Conservation (phyloP, 2,888 invertebrate species). For the Kryphioiulus occultus region DNA sequence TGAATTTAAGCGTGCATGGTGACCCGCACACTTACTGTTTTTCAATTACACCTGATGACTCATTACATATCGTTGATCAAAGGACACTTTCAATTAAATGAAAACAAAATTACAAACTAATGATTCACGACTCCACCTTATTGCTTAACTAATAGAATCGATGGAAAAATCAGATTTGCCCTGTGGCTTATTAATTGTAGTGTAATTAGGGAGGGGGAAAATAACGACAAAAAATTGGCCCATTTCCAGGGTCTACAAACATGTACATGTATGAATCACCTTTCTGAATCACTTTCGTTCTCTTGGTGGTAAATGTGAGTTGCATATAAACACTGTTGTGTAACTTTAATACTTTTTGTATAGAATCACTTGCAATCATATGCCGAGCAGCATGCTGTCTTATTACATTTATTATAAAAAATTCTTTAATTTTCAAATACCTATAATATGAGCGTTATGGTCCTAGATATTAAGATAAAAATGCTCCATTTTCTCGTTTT, state of each 20-base stretch:
- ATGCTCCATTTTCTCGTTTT: neutral
- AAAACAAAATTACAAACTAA: neutral
- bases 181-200: neutral
- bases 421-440: no score
- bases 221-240: neutral
- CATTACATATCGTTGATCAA: neutral
- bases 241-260: neutral
- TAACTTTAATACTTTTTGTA: neutral
- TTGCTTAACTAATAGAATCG: neutral
- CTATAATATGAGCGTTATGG: no score
- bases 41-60: neutral
- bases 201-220: neutral
- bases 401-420: no score
- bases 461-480: neutral
- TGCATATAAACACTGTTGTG: neutral
- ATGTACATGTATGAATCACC: neutral
- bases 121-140: conserved; percentile 15
- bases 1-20: no score
- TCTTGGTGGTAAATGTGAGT: neutral
- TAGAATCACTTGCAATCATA: neutral
- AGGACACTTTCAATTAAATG: neutral
- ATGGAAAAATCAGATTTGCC: neutral
- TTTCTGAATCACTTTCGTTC: neutral
- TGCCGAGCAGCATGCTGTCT: neutral
- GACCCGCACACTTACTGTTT: no score